Evolutionary conservation across 1,140 invertebrate species (phyloP).

Genomic region (Bemisia tabaci): DNA sequence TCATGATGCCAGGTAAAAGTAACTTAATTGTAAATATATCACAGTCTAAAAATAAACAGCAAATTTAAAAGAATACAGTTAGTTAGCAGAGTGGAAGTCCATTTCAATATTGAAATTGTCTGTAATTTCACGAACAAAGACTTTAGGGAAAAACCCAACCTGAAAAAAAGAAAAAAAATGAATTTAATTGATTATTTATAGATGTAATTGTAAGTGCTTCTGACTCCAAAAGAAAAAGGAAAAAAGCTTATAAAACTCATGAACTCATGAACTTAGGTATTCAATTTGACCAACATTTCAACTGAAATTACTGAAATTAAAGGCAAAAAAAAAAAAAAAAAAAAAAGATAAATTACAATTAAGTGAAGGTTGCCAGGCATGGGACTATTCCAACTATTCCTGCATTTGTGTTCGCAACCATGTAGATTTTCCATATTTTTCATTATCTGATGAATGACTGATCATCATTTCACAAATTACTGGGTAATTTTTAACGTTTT

Average conservation of each 20-base stretch:
- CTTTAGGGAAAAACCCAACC: conserved; percentile 49
- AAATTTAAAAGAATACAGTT: background rate
- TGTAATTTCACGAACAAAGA: conserved; percentile 39
- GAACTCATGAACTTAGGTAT: background rate
- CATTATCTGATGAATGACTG: too few species aligned
- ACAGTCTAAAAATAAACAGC: conserved; percentile 1
- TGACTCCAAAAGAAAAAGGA: background rate
- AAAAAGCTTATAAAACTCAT: background rate
- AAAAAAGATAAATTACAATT: too few species aligned
- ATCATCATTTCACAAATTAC: too few species aligned
- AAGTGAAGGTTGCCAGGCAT: too few species aligned
- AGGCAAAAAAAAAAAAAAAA: conserved; percentile 1
- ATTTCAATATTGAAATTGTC: conserved; percentile 16
- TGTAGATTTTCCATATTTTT: too few species aligned
- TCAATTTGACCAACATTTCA: background rate
- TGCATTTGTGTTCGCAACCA: too few species aligned
- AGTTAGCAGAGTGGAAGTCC: background rate
- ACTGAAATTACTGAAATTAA: background rate
- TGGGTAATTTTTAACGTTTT: too few species aligned
- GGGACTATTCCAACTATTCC: too few species aligned
- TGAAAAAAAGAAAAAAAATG: conserved; percentile 23
- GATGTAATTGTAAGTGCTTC: too few species aligned
- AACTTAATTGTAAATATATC: conserved; percentile 6
- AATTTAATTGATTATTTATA: conserved; percentile 6
- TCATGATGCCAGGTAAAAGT: background rate